Evolutionary conservation across 2,797 vertebrate genomes (phyloP), one percentile per base, ranked within the genome.

Genomic region (Sebastes taczanowskii): DNA sequence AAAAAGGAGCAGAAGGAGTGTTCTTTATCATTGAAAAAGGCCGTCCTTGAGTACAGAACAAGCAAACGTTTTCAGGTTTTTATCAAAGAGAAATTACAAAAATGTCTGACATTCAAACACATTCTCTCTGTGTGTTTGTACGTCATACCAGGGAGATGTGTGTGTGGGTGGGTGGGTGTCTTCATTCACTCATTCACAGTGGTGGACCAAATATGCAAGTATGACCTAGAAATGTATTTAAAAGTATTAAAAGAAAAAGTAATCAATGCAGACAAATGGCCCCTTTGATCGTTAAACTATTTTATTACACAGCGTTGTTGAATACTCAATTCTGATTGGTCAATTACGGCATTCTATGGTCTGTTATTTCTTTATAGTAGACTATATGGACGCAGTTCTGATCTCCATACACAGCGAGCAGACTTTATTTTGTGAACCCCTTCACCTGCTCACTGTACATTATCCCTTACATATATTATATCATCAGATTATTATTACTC

Each of bases 131-230:
- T 20, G 5, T 30, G 56, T 27, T 0, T 30, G 38, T 0, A 4
- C 1, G 5, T 76, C 22, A 66, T 46, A 77, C 22, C 30, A 68
- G 52, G 16, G 49, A 38, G 20, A 27, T 30, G 38, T 11, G 49
- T 38, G 27, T 55, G 23, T 49, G 25, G 23, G 25, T 52, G 23
- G 29, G 25, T 23, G 72, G 27, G 77, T 35, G 76, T 80, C 11
- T 74, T 78, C 49, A 60, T 59, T 65, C 20, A 55, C 66, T 78
- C 35, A 70, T 55, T 65, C 18, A 34, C 67, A 63, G 22, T 22
- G 13, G 35, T 23, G 62, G 34, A 25, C 1, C 1, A 55, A 55
- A 3, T 53, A 55, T 55, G 20, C 11, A 53, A 30, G 20, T 23
- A 52, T 52, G 20, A 52, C 7, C 11, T 20, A 22, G 49, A 69